A percentile compares a stretch with the other conserved stretches of the same genome.
Conservation (phyloP, 2,113 vertebrate species). For the Morone saxatilis region DNA sequence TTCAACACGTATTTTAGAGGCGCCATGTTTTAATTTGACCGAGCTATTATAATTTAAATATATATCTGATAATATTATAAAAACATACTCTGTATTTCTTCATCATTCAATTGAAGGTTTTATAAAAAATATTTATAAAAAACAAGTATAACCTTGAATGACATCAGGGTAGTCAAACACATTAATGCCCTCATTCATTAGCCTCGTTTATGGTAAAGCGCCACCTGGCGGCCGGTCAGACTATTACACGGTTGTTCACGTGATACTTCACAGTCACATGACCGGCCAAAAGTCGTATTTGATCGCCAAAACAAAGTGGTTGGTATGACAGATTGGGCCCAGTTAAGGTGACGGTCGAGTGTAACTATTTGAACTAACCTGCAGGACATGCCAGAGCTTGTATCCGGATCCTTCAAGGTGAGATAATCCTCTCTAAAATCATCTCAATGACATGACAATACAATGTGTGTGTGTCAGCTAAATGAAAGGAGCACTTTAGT, state of each 20-base stretch:
- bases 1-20: neutral
- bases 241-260: constrained; percentile 20
- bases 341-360: neutral
- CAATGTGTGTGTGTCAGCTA: constrained; percentile 16
- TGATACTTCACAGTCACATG: constrained; percentile 62
- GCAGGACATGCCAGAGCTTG: constrained; percentile 23
- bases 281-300: neutral
- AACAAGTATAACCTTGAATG: too few species aligned
- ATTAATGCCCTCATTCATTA: too few species aligned
- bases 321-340: neutral
- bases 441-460: neutral
- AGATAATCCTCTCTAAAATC: neutral
- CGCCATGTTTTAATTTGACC: neutral
- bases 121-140: too few species aligned
- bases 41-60: neutral
- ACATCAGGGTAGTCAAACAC: too few species aligned
- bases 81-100: too few species aligned
- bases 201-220: neutral
- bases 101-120: neutral
- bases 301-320: neutral
- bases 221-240: constrained; percentile 19
- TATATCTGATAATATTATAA: neutral
- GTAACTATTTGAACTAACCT: too few species aligned
- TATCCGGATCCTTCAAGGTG: constrained; percentile 7
- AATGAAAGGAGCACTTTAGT: neutral